These are phyloP conservation scores for Minunthozetes semirufus DNA, from an alignment of 2,888 invertebrate species.

Conservation along the genomic window DNA sequence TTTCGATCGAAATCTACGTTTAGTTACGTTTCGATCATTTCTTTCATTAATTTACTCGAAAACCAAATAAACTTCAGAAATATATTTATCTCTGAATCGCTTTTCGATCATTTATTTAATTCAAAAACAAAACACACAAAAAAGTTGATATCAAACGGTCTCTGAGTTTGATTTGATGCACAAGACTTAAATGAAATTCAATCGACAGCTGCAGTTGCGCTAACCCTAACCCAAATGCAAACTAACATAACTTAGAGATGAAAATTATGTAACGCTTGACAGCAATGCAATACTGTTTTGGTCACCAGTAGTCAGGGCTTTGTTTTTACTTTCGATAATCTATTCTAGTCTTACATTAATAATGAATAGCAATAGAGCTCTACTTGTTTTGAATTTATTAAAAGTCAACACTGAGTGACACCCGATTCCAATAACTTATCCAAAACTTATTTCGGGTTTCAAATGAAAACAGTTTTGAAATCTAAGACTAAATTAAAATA, in stretches of 20 bases:
- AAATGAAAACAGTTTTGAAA: not conserved
- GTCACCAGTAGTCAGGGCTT: not conserved
- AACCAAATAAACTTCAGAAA: not conserved
- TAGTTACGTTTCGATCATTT: constrained; percentile 6
- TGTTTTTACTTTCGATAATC: not conserved
- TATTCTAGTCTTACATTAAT: not conserved
- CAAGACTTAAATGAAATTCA: constrained; percentile 9
- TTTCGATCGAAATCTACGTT: not conserved
- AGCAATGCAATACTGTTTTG: not conserved
- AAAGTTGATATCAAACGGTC: not conserved
- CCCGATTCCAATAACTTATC: not conserved
- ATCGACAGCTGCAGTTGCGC: constrained; percentile 26
- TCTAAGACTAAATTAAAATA: not conserved
- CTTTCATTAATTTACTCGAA: not conserved
- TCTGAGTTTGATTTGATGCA: not conserved
- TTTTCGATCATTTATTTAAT: not conserved
- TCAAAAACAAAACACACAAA: not conserved
- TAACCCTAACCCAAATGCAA: not conserved
- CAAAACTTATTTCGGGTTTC: not conserved
- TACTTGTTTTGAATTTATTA: not conserved
- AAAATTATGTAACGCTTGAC: constrained; percentile 1
- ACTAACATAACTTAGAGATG: not conserved
- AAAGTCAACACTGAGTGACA: not conserved
- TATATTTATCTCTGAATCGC: not conserved
- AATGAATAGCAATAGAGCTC: not conserved